Evolutionary conservation across 2,888 invertebrate genomes (phyloP).

Genomic region (Zhengitettix transpicula): DNA sequence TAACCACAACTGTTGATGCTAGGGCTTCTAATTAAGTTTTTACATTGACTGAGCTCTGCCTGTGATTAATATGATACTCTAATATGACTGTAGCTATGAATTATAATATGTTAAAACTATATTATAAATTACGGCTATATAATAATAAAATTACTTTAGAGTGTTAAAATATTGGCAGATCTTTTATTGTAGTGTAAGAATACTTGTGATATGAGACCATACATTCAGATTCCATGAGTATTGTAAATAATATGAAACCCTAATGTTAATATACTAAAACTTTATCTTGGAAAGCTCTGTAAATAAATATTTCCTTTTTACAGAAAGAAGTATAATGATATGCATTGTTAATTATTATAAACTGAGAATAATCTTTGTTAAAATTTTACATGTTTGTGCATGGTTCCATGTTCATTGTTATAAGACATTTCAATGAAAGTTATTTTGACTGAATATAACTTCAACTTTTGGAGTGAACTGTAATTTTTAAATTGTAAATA

Average conservation of each 20-base stretch:
- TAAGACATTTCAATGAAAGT: no score
- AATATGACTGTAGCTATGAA: not conserved
- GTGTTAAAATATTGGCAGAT: not conserved
- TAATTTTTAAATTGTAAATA: no score
- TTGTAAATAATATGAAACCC: constrained; percentile 13
- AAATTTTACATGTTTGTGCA: constrained; percentile 11
- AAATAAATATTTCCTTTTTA: constrained; percentile 10
- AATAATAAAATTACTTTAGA: not conserved
- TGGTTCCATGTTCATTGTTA: not conserved
- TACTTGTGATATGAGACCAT: constrained; percentile 10
- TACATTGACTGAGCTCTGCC: constrained; percentile 15
- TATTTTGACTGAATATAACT: no score
- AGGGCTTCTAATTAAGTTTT: constrained; percentile 13
- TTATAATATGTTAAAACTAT: no score
- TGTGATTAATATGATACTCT: constrained; percentile 13
- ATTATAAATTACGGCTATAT: not conserved
- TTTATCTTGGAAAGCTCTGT: constrained; percentile 11
- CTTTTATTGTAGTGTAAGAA: not conserved
- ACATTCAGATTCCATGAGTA: constrained; percentile 9
- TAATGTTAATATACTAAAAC: constrained; percentile 6
- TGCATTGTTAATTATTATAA: constrained; percentile 11
- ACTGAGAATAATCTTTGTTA: constrained; percentile 10
- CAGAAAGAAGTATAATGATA: constrained; percentile 1
- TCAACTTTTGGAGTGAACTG: no score
- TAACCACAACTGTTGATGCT: constrained; percentile 4